phyloP scores from a whole-genome alignment of 30 jellyfish, hydroid and myxozoan species.

The Calvadosia cruxmelitensis region DNA sequence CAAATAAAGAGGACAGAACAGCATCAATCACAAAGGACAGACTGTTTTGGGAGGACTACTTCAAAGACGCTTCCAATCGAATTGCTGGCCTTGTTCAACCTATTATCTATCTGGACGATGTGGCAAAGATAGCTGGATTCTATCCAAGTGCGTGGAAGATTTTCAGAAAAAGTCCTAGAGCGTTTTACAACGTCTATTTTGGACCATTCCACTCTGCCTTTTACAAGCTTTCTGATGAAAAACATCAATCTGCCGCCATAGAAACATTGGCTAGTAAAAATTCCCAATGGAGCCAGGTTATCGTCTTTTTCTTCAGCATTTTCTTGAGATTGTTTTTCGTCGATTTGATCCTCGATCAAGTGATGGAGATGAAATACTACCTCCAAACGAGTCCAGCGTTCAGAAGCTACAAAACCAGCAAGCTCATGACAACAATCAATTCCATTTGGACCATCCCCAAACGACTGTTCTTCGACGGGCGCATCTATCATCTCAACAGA shows the following conservation, averaged over 20 bases:
- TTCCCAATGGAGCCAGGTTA: slow-evolving; percentile 26
- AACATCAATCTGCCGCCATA: slow-evolving; percentile 32
- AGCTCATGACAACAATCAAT: slow-evolving; percentile 25
- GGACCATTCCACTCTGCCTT: slow-evolving; percentile 82
- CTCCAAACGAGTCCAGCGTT: slow-evolving; percentile 37
- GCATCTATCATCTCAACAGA: too few species aligned
- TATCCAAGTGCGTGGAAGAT: slow-evolving; percentile 71
- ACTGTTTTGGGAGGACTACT: slow-evolving; percentile 50
- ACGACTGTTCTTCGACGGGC: slow-evolving; percentile 57
- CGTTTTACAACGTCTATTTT: slow-evolving; percentile 48
- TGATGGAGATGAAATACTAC: slow-evolving; percentile 40
- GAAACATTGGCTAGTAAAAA: slow-evolving; percentile 45
- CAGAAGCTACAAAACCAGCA: slow-evolving; percentile 17
- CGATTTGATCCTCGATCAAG: slow-evolving; percentile 75
- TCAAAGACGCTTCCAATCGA: slow-evolving; percentile 50
- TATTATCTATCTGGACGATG: slow-evolving; percentile 50
- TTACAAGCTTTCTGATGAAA: slow-evolving; percentile 50
- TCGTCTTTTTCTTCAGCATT: slow-evolving; percentile 28
- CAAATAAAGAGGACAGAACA: slow-evolving; percentile 15
- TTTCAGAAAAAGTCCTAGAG: slow-evolving; percentile 51
- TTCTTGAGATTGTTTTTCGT: slow-evolving; percentile 51
- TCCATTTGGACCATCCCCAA: slow-evolving; percentile 78
- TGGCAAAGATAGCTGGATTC: slow-evolving; percentile 49
- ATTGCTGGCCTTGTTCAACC: slow-evolving; percentile 67
- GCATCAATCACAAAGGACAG: slow-evolving; percentile 25